Evolutionary conservation across 2,888 invertebrate species (phyloP), one percentile per base, ranked within the genome.

Genomic region (Megalurothrips usitatus): DNA sequence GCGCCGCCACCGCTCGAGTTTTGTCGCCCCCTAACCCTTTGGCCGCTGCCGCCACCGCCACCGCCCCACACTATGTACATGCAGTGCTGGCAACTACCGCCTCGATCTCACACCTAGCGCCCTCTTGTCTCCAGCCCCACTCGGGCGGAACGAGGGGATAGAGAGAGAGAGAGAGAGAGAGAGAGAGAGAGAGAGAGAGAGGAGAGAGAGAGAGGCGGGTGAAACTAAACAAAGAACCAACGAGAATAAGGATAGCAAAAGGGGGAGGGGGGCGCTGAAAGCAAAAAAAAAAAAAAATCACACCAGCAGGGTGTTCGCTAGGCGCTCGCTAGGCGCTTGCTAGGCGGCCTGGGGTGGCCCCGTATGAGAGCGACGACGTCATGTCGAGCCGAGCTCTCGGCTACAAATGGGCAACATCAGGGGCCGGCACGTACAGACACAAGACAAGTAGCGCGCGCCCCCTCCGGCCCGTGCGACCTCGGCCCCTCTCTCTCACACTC

Each of bases 381-480:
- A n/a, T 17, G 58, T n/a, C n/a, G n/a, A n/a, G n/a, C n/a, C n/a
- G n/a, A n/a, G 58, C 58, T 43, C 58, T 58, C 23, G 68, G 68
- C 68, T 75, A 75, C 68, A 75, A 75, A 75, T 75, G 68, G 68
- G 68, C 68, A 75, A 26, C 68, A 75, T 75, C 68, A 75, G 12
- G 11, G 12, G 68, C 9, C 68, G 68, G 68, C 68, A 75, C 68
- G 68, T 75, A 75, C 34, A 43, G 34, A 43, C 34, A 43, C 34
- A 43, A 43, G 34, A 43, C 34, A 43, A 19, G 58, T 26, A 26
- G 68, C 26, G 6, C 68, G 68, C 23, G 23, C 68, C 11, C 58
- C 58, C 14, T 14, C 58, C 34, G 34, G 6, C 3, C 3, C 34
- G 34, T 6, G 34, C 34, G 34, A 9, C 49, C 49, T 49, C 52